Conservation (phyloP, 37 sponge, comb jelly and placozoan genomes). For the Ianthella basta region DNA sequence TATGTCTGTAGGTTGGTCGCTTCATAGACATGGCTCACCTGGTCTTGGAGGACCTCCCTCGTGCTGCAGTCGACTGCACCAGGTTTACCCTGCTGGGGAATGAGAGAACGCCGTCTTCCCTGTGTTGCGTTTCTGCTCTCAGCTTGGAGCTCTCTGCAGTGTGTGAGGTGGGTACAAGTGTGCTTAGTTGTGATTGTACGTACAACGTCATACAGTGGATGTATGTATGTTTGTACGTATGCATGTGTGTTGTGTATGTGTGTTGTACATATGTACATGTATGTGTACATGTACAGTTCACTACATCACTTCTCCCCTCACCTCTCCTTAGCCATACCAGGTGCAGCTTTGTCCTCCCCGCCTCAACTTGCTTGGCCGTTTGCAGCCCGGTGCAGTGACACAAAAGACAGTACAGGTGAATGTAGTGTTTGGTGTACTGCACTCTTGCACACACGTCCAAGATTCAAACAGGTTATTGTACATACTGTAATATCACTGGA, state of each 20-base stretch:
- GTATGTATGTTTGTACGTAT: too few relatives aligned
- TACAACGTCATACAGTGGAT: background rate
- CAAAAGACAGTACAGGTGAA: conserved; percentile 40
- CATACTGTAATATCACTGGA: too few relatives aligned
- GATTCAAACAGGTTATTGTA: too few relatives aligned
- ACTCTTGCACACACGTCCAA: too few relatives aligned
- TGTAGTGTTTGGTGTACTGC: too few relatives aligned
- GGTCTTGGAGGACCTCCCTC: conserved; percentile 32
- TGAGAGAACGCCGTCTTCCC: background rate
- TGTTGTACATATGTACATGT: too few relatives aligned
- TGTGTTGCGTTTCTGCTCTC: conserved; percentile 15
- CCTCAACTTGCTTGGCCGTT: conserved; percentile 9
- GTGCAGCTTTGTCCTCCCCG: conserved; percentile 49
- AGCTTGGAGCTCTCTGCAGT: conserved; percentile 39
- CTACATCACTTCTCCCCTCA: background rate
- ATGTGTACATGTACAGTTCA: too few relatives aligned
- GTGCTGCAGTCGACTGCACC: conserved; percentile 19
- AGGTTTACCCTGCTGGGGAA: background rate
- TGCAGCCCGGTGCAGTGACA: conserved; percentile 23
- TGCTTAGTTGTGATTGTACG: background rate
- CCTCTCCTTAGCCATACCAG: conserved; percentile 28
- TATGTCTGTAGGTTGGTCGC: conserved; percentile 28
- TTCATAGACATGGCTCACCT: conserved; percentile 59
- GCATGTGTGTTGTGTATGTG: too few relatives aligned
- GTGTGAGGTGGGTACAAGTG: conserved; percentile 29